Base-by-base conservation (phyloP, 1,140 invertebrate genomes). In the Zelostemma sp. region DNA sequence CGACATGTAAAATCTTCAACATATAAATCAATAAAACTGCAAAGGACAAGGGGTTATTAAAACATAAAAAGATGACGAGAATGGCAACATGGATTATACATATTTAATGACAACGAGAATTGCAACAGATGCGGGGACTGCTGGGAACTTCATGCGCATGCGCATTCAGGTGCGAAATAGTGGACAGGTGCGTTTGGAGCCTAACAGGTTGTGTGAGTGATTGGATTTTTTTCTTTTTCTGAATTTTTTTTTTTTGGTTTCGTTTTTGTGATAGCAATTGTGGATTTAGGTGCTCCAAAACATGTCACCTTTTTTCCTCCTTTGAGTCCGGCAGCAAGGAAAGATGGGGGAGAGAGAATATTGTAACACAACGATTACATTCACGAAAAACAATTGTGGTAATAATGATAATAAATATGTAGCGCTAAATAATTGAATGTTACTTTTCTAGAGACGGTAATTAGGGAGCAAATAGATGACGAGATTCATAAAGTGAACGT, bases 291-390 rank as follows among this genome's bases (percentile, higher is more conserved):
- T 87, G 86, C 85, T 87, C 85, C 88, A 83, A 85, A 87, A 85
- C 83, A 86, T 87, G 88, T 90, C 89, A 90, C 89, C 89, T 90
- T 90, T 90, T 89, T 88, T 89, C 88, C 89, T 90, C 88, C 88
- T 89, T 87, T 82, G 85, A 79, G 86, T 86, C 83, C 85, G 81
- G 86, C 87, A 89, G 87, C 87, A 87, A 78, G 85, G 86, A 86
- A 88, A 88, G 84, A 87, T 87, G 77, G 79, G 87, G 87, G 86
- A 88, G 85, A 88, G 84, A 87, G 79, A 86, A 86, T 82, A 74
- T 83, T 85, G 83, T 85, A 85, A 86, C 82, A 86, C 83, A 86
- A 85, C 84, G 81, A 86, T 85, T 85, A 86, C 83, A 86, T 85
- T 84, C 83, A 85, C 81, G 84, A 81, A 35, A 84, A 83, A 82